These are phyloP conservation scores for Apamea sordens DNA, from an alignment of 2,888 invertebrate species.

Conservation along the genomic window DNA sequence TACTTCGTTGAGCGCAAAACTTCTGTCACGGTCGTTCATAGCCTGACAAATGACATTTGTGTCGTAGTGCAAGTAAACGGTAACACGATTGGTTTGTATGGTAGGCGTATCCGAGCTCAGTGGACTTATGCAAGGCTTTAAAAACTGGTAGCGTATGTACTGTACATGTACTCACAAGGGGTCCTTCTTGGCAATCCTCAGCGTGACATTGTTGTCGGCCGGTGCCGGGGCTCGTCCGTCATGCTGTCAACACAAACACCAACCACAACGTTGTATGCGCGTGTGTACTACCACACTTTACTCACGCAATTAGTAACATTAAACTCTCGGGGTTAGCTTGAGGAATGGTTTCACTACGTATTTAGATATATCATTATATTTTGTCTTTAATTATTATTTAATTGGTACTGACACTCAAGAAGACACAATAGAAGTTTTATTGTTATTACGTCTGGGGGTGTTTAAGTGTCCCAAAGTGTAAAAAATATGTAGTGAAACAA, in stretches of 20 bases:
- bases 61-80: too few relatives aligned
- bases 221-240: constrained; percentile 75
- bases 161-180: constrained; percentile 75
- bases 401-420: background rate
- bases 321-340: constrained; percentile 57
- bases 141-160: background rate
- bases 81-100: too few relatives aligned
- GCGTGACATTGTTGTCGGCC: constrained; percentile 74
- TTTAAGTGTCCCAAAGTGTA: background rate
- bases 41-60: too few relatives aligned
- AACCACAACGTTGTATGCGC: constrained; percentile 74
- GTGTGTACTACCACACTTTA: constrained; percentile 67
- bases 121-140: background rate
- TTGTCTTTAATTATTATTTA: background rate
- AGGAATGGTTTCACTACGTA: constrained; percentile 27
- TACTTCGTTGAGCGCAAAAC: too few relatives aligned
- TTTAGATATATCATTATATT: background rate
- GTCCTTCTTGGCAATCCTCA: constrained; percentile 64
- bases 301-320: constrained; percentile 67
- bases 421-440: background rate
- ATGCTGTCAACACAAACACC: constrained; percentile 87
- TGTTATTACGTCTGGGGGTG: background rate
- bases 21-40: too few relatives aligned
- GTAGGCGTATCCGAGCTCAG: too few relatives aligned
- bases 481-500: constrained; percentile 33